Evolutionary conservation across 2,113 vertebrate species (phyloP), one percentile per base, ranked within the genome.

Genomic region (Takifugu flavidus): DNA sequence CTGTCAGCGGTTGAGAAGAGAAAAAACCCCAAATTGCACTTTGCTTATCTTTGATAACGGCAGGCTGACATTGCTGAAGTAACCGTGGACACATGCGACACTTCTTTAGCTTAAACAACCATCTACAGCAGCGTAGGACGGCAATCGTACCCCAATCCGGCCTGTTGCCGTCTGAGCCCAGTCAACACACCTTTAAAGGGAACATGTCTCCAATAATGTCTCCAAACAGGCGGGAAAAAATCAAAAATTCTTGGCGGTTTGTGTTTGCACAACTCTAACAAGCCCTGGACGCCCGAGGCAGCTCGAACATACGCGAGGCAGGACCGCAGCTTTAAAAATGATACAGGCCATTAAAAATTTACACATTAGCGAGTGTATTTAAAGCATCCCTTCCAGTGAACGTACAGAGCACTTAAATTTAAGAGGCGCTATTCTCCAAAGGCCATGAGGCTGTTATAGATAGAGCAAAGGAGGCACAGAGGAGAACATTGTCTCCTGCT

Each of bases 331-430:
- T 83, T 85, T 83, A 72, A 81, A 82, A 88, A 84, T 89, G 83
- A 87, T 83, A 85, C 79, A 78, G 81, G 70, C 82, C 80, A 89
- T 89, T 87, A 87, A 89, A 89, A 82, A 88, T 88, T 69, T 87
- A 86, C 82, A 88, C 75, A 74, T 86, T 86, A 89, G 87, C 89
- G 86, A 89, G 86, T 89, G 80, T 85, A 84, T 89, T 90, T 87
- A 86, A 88, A 87, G 86, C 82, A 87, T 87, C 76, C 87, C 87
- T 86, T 85, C 81, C 75, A 84, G 77, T 80, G 82, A 88, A 83
- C 86, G 85, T 81, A 84, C 84, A 86, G 80, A 76, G 82, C 79
- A 87, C 80, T 89, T 84, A 80, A 79, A 86, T 88, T 88, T 88
- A 82, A 89, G 79, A 86, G 86, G 82, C 80, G 76, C 79, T 82